Conservation (phyloP, 2,113 vertebrate genomes). For the Lophochroa leadbeateri region DNA sequence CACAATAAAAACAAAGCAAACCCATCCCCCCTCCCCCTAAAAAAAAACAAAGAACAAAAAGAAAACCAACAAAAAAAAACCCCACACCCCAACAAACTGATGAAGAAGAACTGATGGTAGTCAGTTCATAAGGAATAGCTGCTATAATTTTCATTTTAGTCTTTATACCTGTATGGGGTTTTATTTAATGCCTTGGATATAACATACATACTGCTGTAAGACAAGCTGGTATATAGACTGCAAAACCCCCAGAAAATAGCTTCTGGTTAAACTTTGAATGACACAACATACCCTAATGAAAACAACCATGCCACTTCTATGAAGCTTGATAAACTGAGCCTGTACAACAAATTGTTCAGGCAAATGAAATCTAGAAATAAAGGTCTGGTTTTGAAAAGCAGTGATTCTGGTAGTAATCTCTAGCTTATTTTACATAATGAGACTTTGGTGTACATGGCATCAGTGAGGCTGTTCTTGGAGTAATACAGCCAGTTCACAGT, state of each 20-base stretch:
- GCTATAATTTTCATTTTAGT: no score
- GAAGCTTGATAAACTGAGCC: not conserved
- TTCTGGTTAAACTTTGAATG: not conserved
- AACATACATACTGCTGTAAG: not conserved
- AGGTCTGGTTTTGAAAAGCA: not conserved
- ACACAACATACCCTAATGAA: not conserved
- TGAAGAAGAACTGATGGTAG: no score
- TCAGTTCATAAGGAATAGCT: no score
- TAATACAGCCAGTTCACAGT: fast-evolving
- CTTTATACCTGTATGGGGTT: not conserved
- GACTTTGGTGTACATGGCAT: not conserved
- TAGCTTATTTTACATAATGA: not conserved
- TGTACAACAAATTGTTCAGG: not conserved
- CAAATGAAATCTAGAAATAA: not conserved
- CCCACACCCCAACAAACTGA: no score
- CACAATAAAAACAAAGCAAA: no score
- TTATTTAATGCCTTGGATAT: not conserved
- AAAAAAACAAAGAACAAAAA: no score
- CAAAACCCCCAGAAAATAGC: not conserved
- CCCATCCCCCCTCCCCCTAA: no score
- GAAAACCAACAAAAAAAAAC: no score
- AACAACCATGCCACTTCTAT: not conserved
- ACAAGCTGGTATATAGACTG: not conserved
- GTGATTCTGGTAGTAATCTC: not conserved
- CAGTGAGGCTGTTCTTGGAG: not conserved